phyloP scores from a whole-genome alignment of 2,888 invertebrate genomes.

The Crepidodera aurea region DNA sequence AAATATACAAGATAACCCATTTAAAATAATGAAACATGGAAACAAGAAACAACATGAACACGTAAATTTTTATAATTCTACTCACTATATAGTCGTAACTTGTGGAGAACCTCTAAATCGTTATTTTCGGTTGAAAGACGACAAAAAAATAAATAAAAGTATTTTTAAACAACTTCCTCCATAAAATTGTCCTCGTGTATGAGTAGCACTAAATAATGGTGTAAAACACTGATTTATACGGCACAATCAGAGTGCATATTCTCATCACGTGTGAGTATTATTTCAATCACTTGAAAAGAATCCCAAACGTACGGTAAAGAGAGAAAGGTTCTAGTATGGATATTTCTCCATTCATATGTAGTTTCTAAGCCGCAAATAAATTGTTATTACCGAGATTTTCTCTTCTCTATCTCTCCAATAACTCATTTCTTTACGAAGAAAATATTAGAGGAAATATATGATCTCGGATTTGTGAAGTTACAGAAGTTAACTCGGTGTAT shows the following conservation, averaged over 20 bases:
- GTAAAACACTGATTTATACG: conserved; percentile 21
- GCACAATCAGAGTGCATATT: conserved; percentile 8
- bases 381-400: conserved; percentile 24
- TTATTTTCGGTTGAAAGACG: not conserved
- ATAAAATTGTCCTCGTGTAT: not conserved
- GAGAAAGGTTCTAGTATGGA: conserved; percentile 10
- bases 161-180: not conserved
- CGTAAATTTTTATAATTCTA: no score
- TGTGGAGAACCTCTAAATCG: no score
- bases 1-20: no score
- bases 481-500: not conserved
- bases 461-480: not conserved
- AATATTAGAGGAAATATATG: conserved; percentile 5
- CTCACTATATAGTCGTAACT: no score
- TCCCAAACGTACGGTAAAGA: conserved; percentile 2
- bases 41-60: no score
- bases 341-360: conserved; percentile 22
- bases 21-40: no score
- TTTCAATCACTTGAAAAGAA: conserved; percentile 23
- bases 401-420: conserved; percentile 2
- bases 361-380: conserved; percentile 24
- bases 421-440: conserved; percentile 10
- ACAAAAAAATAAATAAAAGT: no score
- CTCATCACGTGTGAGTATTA: conserved; percentile 24
- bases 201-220: conserved; percentile 16